Conservation (phyloP, 2,888 invertebrate genomes). For the Zygaena filipendulae region DNA sequence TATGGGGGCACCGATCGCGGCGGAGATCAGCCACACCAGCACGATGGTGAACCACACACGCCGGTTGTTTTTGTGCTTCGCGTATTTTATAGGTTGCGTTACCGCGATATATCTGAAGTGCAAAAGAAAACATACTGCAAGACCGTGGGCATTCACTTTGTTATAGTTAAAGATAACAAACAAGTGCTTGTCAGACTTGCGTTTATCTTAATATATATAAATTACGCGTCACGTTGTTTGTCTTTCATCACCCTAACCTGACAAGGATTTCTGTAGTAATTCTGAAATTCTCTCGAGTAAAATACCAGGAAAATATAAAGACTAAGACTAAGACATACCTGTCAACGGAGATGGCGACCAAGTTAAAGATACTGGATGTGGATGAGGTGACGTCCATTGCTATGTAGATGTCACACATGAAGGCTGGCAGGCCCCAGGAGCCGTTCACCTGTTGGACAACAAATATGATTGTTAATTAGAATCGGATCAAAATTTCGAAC, state of each 20-base stretch:
- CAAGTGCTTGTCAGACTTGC: too few species aligned
- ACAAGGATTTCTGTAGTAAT: too few species aligned
- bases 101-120: conserved; percentile 98
- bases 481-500: conserved; percentile 1
- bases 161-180: too few species aligned
- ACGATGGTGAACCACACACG: conserved; percentile 95
- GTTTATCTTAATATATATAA: too few species aligned
- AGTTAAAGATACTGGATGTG: conserved; percentile 97
- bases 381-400: conserved; percentile 98
- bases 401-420: conserved; percentile 97
- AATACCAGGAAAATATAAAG: too few species aligned
- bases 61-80: conserved; percentile 96
- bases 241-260: too few species aligned
- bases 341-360: conserved; percentile 98
- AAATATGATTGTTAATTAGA: conserved; percentile 10
- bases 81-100: conserved; percentile 98
- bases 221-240: too few species aligned
- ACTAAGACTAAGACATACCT: conserved; percentile 74
- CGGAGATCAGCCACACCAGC: conserved; percentile 92
- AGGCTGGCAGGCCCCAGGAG: conserved; percentile 89
- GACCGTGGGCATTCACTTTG: too few species aligned
- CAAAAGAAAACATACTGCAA: too few species aligned
- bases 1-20: conserved; percentile 95
- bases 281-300: too few species aligned
- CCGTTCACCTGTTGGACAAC: conserved; percentile 77